A percentile compares a stretch with the other conserved stretches of the same genome.
Evolutionary conservation across 2,113 vertebrate species (phyloP).

Genomic region (Grammomys dolichurus): DNA sequence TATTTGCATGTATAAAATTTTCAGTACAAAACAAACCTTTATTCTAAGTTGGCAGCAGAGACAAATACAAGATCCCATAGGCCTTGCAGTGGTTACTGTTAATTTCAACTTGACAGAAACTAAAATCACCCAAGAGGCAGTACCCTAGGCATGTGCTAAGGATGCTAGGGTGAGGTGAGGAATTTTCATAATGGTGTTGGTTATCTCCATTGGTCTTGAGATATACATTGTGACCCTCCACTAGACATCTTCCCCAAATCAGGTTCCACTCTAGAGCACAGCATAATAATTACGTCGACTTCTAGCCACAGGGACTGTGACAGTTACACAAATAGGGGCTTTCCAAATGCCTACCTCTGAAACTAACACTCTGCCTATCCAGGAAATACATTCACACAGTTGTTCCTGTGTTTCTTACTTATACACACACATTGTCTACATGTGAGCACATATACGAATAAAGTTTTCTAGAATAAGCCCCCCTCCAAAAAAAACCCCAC

Average conservation of each 20-base stretch:
- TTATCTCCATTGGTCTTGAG: neutral
- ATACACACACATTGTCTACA: neutral
- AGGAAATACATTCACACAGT: neutral
- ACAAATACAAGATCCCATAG: neutral
- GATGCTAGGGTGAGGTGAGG: neutral
- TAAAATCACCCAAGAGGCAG: neutral
- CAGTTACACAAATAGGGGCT: neutral
- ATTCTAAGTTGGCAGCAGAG: neutral
- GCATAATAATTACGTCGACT: neutral
- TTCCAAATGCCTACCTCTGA: constrained; percentile 50
- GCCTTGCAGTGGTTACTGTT: neutral
- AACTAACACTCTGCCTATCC: neutral
- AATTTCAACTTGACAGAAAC: neutral
- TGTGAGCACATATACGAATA: neutral
- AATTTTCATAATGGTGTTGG: neutral
- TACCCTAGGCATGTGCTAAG: neutral
- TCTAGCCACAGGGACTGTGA: constrained; percentile 31
- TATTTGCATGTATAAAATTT: neutral
- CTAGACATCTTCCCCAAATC: neutral
- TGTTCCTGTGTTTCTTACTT: neutral
- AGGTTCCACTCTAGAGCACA: neutral
- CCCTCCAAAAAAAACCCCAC: neutral
- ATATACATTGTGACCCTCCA: neutral
- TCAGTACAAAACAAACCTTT: neutral
- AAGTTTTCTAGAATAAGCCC: neutral